Evolutionary conservation across 2,797 vertebrate genomes (phyloP).

Genomic region (Echeneis naucrates): DNA sequence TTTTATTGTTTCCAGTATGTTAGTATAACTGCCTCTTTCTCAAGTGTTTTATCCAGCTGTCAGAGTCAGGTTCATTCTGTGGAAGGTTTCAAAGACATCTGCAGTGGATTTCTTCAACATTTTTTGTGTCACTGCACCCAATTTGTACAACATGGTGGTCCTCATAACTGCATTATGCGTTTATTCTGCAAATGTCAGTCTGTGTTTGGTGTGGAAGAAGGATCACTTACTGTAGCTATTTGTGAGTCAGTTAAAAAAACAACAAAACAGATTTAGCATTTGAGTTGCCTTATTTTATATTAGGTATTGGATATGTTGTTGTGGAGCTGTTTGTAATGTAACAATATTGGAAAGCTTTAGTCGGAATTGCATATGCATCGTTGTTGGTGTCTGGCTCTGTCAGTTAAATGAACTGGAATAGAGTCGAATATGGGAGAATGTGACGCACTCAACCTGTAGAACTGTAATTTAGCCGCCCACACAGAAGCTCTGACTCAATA

Average conservation of each 20-base stretch:
- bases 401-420: conserved; percentile 63
- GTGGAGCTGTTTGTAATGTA: conserved; percentile 7
- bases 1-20: conserved; percentile 11
- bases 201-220: background rate
- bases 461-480: conserved; percentile 65
- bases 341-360: conserved; percentile 19
- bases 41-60: background rate
- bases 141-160: background rate
- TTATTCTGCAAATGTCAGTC: background rate
- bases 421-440: conserved; percentile 47
- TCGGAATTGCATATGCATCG: conserved; percentile 22
- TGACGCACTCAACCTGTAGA: conserved; percentile 64
- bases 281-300: no score
- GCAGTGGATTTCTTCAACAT: background rate
- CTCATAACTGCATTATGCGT: background rate
- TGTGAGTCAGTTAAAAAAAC: background rate
- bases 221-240: background rate
- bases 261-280: no score
- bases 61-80: background rate
- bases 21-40: background rate
- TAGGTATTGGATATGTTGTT: background rate
- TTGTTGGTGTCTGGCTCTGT: conserved; percentile 21
- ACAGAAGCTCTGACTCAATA: conserved; percentile 57
- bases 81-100: background rate
- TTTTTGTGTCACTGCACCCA: background rate